Base-by-base conservation (phyloP, 2,888 invertebrate species). In the Ormyrus labotus region DNA sequence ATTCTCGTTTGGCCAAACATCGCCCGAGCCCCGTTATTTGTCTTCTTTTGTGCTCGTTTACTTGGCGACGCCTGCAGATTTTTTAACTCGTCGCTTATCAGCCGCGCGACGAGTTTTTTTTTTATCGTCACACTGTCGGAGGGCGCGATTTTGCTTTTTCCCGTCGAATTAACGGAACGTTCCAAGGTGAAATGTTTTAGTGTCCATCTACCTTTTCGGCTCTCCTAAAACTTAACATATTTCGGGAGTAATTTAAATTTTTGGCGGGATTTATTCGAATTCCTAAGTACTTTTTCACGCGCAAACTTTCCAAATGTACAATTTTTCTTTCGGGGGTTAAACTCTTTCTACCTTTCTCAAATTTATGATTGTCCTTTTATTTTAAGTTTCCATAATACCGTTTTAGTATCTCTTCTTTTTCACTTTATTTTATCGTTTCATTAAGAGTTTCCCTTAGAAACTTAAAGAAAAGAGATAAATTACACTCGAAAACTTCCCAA, bases 261-360 rank as follows among this genome's bases (percentile, higher is more conserved):
- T 73, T 64, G 47, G 8, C 11, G 13, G 13, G 47, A 63, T 48
- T 63, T 64, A 64, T 73, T 72, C 63, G 72, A 64, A 64, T 64
- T 53, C 57, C 48, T 10, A 53, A 70, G 67, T 61, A 47, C 55
- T 45, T 64, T 73, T 73, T 47, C 13, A 9, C 34, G 2, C 19
- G 7, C 8, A 34, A n/a, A 50, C 47, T 34, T 61, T 50, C n/a
- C 19, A 19, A 48, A 9, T 19, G 2, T 11, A 7, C 34, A 34
- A 34, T 34, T 34, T 34, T 34, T 34, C 34, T 34, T 34, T 34
- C 34, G 34, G 4, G 34, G 34, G 34, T 34, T 34, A 34, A 34
- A 34, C 34, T 11, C 64, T 65, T 50, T 64, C 45, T 45, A 47
- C 47, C 57, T 69, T 13, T 47, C 69, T 45, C 57, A 34, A 34